These are phyloP conservation scores for Macrosteles quadrilineatus DNA, from an alignment of 1,140 invertebrate genomes.

Conservation along the genomic window DNA sequence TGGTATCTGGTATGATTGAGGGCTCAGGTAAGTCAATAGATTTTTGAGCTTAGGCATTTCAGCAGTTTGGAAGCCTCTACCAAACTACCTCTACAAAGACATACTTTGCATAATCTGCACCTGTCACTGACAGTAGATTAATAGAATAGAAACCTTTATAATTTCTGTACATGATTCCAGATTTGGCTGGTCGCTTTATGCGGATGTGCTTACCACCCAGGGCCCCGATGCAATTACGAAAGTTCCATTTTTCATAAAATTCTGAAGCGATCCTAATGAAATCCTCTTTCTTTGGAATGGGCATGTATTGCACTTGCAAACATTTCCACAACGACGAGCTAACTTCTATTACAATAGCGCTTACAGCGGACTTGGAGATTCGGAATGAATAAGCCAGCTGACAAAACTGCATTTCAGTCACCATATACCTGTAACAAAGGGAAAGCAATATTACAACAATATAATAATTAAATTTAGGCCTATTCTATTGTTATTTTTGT, in stretches of 20 bases:
- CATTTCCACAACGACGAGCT: not conserved
- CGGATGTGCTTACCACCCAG: slow-evolving; percentile 42
- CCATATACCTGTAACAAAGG: not conserved
- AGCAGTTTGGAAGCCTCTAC: slow-evolving; percentile 28
- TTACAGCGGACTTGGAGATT: not conserved
- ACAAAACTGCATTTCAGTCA: not conserved
- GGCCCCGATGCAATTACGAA: slow-evolving; percentile 37
- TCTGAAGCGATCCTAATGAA: not conserved
- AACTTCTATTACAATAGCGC: not conserved
- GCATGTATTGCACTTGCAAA: not conserved
- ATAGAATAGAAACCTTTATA: slow-evolving; percentile 12
- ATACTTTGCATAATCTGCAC: slow-evolving; percentile 45
- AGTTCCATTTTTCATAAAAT: not conserved
- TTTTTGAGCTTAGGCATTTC: slow-evolving; percentile 31
- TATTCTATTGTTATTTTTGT: no score
- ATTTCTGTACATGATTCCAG: slow-evolving; percentile 1
- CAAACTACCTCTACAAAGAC: slow-evolving; percentile 47
- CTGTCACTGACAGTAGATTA: slow-evolving; percentile 44
- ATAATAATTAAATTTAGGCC: no score
- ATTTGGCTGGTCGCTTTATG: not conserved
- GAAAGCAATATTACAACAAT: no score
- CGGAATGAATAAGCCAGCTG: no score
- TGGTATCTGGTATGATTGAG: slow-evolving; percentile 31
- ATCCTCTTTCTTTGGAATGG: not conserved
- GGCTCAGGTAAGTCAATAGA: slow-evolving; percentile 31